A percentile compares a stretch with the other conserved stretches of the same genome.
Conservation (phyloP, 1,140 invertebrate species). For the Drosophila trapezifrons region DNA sequence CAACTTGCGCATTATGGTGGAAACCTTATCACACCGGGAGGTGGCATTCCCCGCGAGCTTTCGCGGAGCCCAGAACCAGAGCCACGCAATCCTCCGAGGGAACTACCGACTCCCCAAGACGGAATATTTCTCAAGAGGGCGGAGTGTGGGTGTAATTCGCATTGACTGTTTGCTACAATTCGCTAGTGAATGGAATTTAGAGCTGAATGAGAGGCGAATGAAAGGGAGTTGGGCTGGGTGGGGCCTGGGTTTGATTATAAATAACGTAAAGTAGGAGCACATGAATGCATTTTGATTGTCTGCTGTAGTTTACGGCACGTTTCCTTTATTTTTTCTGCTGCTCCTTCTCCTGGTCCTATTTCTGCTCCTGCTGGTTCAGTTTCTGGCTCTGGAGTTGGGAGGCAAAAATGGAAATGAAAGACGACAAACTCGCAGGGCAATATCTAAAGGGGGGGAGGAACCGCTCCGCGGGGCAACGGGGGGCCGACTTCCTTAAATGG, state of each 20-base stretch:
- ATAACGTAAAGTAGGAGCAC: constrained; percentile 78
- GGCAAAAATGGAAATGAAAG: constrained; percentile 53
- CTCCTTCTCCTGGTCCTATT: neutral
- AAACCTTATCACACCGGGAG: constrained; percentile 26
- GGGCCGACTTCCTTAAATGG: constrained; percentile 73
- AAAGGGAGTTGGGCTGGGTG: constrained; percentile 13
- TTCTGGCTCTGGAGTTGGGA: constrained; percentile 24
- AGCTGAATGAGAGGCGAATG: constrained; percentile 58
- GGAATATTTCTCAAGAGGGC: constrained; percentile 6
- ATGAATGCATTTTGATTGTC: constrained; percentile 83
- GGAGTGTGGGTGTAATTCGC: constrained; percentile 29
- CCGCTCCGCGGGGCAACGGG: constrained; percentile 6
- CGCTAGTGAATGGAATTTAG: constrained; percentile 70
- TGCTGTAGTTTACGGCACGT: constrained; percentile 76
- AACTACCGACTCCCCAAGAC: neutral
- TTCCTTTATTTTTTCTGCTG: constrained; percentile 49
- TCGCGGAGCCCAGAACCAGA: neutral
- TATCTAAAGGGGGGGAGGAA: constrained; percentile 12
- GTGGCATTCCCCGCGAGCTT: constrained; percentile 18
- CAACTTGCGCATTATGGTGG: constrained; percentile 26
- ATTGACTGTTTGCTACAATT: constrained; percentile 60
- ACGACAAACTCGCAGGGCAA: constrained; percentile 47
- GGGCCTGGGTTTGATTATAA: constrained; percentile 65
- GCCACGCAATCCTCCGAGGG: neutral
- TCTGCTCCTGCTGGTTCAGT: neutral